Base-by-base conservation (phyloP, 1,140 invertebrate species). In the Drosophila baimaii region DNA sequence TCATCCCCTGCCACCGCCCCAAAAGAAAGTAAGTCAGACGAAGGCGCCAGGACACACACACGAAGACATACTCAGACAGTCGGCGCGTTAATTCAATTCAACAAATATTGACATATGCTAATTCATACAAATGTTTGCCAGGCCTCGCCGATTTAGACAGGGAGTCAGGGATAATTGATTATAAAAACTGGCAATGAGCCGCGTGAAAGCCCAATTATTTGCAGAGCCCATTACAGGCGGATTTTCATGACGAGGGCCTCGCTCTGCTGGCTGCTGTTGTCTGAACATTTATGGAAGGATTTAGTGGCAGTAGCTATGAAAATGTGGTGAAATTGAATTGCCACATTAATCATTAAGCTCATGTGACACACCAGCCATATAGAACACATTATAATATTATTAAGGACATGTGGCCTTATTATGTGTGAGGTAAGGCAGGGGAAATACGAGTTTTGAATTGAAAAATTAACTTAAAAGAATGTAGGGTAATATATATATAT, bases 41-140 rank as follows among this genome's bases (percentile, higher is more conserved):
- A 9, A 33, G 49, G 9, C 41, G 2, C n/a, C n/a, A n/a, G n/a
- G n/a, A n/a, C 31, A 51, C 44, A 37, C 51, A 27, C 17, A 56
- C 19, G n/a, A n/a, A n/a, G n/a, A n/a, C n/a, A n/a, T n/a, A 39
- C 17, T 52, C 35, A 54, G 27, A 41, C 57, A 51, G 44, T 59
- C 69, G 77, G 51, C 78, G 62, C 85, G 84, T 84, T 89, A 90
- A 89, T 89, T 89, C 84, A 89, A 89, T 89, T 90, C 83, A 84
- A 89, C 84, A 89, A 89, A 89, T 89, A 89, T 89, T 89, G 84
- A 89, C 84, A 89, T 84, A 89, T 89, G 84, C 85, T 89, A 89
- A 89, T 89, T 89, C 77, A 79, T 84, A 81, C 79, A 84, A 89
- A 89, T 89, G 85, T 84, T 79, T 90, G 64, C 63, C 77, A 58